Conservation (phyloP, 2,888 invertebrate genomes). For the Latrodectus elegans region DNA sequence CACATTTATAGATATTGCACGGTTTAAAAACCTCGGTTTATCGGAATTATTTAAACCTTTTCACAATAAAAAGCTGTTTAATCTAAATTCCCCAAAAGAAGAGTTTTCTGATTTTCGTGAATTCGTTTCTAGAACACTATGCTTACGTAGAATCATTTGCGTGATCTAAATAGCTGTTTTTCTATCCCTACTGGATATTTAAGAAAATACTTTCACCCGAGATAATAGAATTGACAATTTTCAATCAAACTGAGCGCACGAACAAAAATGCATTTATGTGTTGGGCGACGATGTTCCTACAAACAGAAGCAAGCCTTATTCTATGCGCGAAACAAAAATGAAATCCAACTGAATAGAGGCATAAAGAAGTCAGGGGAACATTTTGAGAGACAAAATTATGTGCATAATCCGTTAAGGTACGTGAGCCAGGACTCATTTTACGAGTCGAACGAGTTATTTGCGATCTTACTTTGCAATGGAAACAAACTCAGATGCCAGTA, state of each 20-base stretch:
- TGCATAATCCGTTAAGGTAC: slow-evolving; percentile 66
- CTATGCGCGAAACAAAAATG: slow-evolving; percentile 45
- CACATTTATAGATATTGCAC: too few species aligned
- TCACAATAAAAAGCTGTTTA: too few species aligned
- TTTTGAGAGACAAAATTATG: slow-evolving; percentile 63
- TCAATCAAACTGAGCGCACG: slow-evolving; percentile 10
- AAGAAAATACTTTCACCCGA: too few species aligned
- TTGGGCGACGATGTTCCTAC: slow-evolving; percentile 14
- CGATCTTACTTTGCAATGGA: slow-evolving; percentile 46
- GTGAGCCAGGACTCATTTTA: slow-evolving; percentile 60
- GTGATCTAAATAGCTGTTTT: too few species aligned
- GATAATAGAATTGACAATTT: neutral
- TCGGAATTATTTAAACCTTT: too few species aligned
- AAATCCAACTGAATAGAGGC: slow-evolving; percentile 60
- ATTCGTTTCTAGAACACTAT: too few species aligned
- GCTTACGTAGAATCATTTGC: too few species aligned
- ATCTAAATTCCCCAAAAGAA: too few species aligned
- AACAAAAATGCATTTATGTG: slow-evolving; percentile 9
- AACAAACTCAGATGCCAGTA: slow-evolving; percentile 46
- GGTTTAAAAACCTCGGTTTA: too few species aligned
- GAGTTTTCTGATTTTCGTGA: too few species aligned
- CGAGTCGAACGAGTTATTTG: slow-evolving; percentile 67
- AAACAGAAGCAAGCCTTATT: slow-evolving; percentile 36
- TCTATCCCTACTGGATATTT: too few species aligned
- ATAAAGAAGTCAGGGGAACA: slow-evolving; percentile 63